These are phyloP conservation scores for Brachystomella parvula DNA, from an alignment of 1,140 invertebrate genomes.

Conservation along the genomic window DNA sequence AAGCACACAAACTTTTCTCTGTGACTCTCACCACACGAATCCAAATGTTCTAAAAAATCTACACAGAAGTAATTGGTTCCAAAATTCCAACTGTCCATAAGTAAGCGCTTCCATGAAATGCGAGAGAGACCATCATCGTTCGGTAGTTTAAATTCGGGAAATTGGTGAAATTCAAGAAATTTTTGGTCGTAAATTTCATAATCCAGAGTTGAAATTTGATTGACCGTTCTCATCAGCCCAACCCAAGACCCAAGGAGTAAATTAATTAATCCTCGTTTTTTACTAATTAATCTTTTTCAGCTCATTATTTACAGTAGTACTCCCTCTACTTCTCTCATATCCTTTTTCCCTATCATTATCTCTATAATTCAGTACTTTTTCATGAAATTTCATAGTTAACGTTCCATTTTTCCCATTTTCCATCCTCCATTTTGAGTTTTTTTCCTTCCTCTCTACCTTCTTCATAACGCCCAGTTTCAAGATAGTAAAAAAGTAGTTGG, in stretches of 20 bases:
- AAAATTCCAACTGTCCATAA: neutral
- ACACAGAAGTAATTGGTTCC: neutral
- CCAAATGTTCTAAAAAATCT: conserved; percentile 8
- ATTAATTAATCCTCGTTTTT: neutral
- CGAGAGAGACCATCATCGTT: too few relatives aligned
- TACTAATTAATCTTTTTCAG: neutral
- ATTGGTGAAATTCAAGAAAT: neutral
- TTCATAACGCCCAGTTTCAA: neutral
- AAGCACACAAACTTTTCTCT: neutral
- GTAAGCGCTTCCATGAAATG: conserved; percentile 9
- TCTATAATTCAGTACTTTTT: too few relatives aligned
- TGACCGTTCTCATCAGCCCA: neutral
- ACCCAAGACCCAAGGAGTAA: conserved; percentile 2
- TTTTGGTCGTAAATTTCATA: neutral
- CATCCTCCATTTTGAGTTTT: neutral
- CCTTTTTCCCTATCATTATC: neutral
- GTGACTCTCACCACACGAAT: neutral
- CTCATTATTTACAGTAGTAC: too few relatives aligned
- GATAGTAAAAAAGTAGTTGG: neutral
- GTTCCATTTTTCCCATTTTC: too few relatives aligned
- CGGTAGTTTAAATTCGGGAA: too few relatives aligned
- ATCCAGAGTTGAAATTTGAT: neutral
- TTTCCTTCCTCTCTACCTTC: neutral
- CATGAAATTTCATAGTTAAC: too few relatives aligned
- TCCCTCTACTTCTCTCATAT: neutral